Percentiles rank a stretch among this genome's conserved stretches.
Evolutionary conservation across 2,113 vertebrate genomes (phyloP).

Genomic region (Phycodurus eques): DNA sequence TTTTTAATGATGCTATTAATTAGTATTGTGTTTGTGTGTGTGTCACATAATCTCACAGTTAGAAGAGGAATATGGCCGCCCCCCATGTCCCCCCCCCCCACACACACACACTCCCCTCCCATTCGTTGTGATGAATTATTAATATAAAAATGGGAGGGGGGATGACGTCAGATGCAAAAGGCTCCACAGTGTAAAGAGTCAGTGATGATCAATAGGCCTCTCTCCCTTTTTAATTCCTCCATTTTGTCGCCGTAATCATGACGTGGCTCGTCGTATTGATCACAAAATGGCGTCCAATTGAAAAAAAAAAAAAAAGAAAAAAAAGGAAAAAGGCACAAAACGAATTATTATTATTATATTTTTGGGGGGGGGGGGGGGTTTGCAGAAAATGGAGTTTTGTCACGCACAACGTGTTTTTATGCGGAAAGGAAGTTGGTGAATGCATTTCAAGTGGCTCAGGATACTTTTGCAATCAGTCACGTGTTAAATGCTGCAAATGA

Average conservation of each 20-base stretch:
- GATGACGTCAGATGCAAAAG: constrained; percentile 75
- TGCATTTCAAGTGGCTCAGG: too few relatives aligned
- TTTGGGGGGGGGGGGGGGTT: background rate
- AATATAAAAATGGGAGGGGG: constrained; percentile 42
- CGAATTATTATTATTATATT: background rate
- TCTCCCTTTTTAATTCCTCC: constrained; percentile 71
- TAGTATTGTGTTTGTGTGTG: background rate
- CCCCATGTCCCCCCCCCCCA: background rate
- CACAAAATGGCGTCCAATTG: constrained; percentile 25
- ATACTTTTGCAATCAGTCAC: background rate
- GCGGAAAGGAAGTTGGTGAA: background rate
- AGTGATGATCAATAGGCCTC: constrained; percentile 75
- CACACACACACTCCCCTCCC: background rate
- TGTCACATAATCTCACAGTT: constrained; percentile 65
- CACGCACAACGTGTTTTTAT: background rate
- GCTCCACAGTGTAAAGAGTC: constrained; percentile 68
- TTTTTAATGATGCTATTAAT: constrained; percentile 1
- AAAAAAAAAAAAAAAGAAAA: background rate
- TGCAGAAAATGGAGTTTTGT: background rate
- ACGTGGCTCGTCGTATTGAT: constrained; percentile 61
- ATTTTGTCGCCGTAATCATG: constrained; percentile 68
- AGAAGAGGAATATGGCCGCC: constrained; percentile 56
- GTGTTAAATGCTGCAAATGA: too few relatives aligned
- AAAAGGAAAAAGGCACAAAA: background rate
- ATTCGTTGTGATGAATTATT: constrained; percentile 75